These are phyloP conservation scores for Phrynocephalus versicolor DNA, from an alignment of 2,113 vertebrate genomes.

Conservation along the genomic window DNA sequence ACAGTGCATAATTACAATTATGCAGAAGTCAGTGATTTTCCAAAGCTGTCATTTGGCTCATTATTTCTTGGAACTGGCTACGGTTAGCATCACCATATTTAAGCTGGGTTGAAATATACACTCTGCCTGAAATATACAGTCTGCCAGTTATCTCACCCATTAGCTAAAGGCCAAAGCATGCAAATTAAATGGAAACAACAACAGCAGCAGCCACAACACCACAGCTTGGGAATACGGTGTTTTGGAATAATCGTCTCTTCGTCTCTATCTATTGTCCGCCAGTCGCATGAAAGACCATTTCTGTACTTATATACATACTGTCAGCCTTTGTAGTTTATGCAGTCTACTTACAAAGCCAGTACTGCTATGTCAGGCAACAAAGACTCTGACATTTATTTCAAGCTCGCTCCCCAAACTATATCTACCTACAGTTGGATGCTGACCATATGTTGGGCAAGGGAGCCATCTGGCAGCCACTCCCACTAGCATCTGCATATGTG, in stretches of 20 bases:
- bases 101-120: slow-evolving; percentile 36
- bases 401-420: slow-evolving; percentile 12
- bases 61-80: slow-evolving; percentile 36
- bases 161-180: slow-evolving; percentile 44
- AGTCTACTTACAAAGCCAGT: slow-evolving; percentile 32
- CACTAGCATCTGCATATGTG: slow-evolving; percentile 42
- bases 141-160: slow-evolving; percentile 36
- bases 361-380: slow-evolving; percentile 37
- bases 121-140: slow-evolving; percentile 34
- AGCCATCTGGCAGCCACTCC: slow-evolving; percentile 40
- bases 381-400: slow-evolving; percentile 10
- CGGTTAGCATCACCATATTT: slow-evolving; percentile 31
- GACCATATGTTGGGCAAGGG: slow-evolving; percentile 31
- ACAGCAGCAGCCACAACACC: slow-evolving; percentile 20
- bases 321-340: slow-evolving; percentile 47
- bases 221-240: slow-evolving; percentile 56
- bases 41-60: slow-evolving; percentile 37
- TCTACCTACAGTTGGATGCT: slow-evolving; percentile 29
- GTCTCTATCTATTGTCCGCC: slow-evolving; percentile 56
- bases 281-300: slow-evolving; percentile 63
- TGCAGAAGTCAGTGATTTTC: slow-evolving; percentile 34
- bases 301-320: slow-evolving; percentile 47
- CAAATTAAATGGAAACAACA: slow-evolving; percentile 40
- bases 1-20: slow-evolving; percentile 31
- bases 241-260: slow-evolving; percentile 58